Evolutionary conservation across 2,797 vertebrate genomes (phyloP), one percentile per base, ranked within the genome.

Genomic region (Bradypodion ventrale): DNA sequence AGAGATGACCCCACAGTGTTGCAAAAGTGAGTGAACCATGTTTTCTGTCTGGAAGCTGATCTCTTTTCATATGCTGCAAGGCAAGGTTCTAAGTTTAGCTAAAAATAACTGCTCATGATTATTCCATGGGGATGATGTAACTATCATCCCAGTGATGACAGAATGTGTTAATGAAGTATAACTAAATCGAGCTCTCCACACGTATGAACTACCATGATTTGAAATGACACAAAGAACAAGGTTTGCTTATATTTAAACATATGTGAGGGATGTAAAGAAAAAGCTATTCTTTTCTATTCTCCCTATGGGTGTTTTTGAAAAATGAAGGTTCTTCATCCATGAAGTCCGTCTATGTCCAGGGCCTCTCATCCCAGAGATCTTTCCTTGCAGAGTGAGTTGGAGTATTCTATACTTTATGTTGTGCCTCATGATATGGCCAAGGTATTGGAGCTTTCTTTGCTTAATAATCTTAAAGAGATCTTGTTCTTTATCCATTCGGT

Each of bases 71-170:
- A 40, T 42, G 29, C 46, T 74, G 77, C 37, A 79, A 23, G 44
- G 42, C 63, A 66, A 79, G 7, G 13, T 59, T 74, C 32, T 80
- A 74, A 66, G 35, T n/a, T 65, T 65, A 40, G n/a, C 78, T 69
- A 75, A 74, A 85, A 80, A 69, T 29, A 60, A 37, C 19, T 6
- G 27, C 12, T n/a, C 40, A 56, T 85, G 44, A 85, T 42, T 75
- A 68, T 75, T 44, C 78, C 35, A 15, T 37, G 46, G 8, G 42
- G 49, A 66, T 21, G 23, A 37, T 15, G 49, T 59, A 27, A 15
- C 49, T 81, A 59, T 60, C 62, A 44, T 7, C 35, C 5, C 9
- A 44, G 66, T 69, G 27, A 27, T 42, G 69, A 59, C 35, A 56
- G 37, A 68, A 66, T 59, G 46, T 60, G n/a, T 46, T 66, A 35